These are phyloP conservation scores for Brachynemurus nebulosus DNA, from an alignment of 2,888 invertebrate genomes.

Conservation along the genomic window DNA sequence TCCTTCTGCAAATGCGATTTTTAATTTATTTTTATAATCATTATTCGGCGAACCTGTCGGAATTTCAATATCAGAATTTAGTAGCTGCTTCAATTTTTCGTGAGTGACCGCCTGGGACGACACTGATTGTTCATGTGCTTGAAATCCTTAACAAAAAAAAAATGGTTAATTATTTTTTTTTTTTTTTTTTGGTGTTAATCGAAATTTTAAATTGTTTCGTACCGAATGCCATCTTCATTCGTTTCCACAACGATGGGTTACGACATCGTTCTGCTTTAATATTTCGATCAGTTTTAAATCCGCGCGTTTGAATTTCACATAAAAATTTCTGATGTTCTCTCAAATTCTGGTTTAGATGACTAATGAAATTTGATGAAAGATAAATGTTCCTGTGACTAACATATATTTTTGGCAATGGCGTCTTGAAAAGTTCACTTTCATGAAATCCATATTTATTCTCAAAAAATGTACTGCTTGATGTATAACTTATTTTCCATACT, in stretches of 20 bases:
- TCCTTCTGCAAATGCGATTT: constrained; percentile 85
- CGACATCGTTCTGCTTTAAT: constrained; percentile 53
- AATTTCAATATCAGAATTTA: constrained; percentile 33
- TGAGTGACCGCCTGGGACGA: too few species aligned
- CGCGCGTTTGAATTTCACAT: constrained; percentile 44
- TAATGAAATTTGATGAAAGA: constrained; percentile 25
- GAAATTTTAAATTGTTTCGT: too few species aligned
- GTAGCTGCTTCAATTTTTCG: constrained; percentile 34
- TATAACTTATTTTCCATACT: constrained; percentile 28
- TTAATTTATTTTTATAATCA: constrained; percentile 57
- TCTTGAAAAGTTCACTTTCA: constrained; percentile 22
- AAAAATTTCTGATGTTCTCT: constrained; percentile 24
- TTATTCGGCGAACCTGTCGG: constrained; percentile 17
- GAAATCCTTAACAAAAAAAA: background rate
- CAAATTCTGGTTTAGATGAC: constrained; percentile 24
- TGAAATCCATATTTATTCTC: constrained; percentile 34
- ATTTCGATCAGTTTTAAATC: constrained; percentile 68
- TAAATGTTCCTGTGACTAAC: constrained; percentile 22
- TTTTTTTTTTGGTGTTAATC: too few species aligned
- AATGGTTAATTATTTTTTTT: background rate
- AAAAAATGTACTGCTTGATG: constrained; percentile 31
- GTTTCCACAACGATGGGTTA: constrained; percentile 53
- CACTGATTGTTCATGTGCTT: background rate
- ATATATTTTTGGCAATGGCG: constrained; percentile 22
- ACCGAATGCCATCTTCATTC: constrained; percentile 45